Base-by-base conservation (phyloP, 1,140 invertebrate genomes). In the Stenopsyche tienmushanensis region DNA sequence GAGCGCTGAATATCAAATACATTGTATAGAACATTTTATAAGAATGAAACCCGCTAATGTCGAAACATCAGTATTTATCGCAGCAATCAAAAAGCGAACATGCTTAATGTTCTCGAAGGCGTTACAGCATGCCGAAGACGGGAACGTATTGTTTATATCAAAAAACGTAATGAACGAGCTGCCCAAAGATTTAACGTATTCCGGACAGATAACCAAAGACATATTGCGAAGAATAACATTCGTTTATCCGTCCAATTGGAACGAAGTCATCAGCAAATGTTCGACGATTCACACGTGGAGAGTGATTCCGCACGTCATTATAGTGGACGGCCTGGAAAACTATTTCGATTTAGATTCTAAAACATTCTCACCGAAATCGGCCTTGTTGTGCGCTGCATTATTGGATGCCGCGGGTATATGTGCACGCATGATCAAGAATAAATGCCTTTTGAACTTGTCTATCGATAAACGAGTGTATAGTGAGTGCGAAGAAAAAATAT, bases 201-300 rank as follows among this genome's bases (percentile, higher is more conserved):
- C 3, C 44, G 44, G 44, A 13, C 24, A 3, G 50, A 41, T 10
- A 23, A 50, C 53, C 18, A 64, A 64, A 23, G 29, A 64, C 10
- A 55, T 64, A 15, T 55, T 64, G 25, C 26, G 52, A 15, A 64
- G 62, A 45, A 64, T 64, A 54, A 64, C 62, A 15, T 64, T 64
- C 41, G 25, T 20, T 5, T 64, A 64, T 44, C 62, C 62, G 9
- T 10, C 21, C 26, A 55, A 55, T 21, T 64, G 62, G 29, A 44
- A 42, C 15, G 47, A 64, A 26, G 24, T 64, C 17, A 17, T 64
- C 8, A 55, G 49, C 34, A 64, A 64, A 26, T 64, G 26, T 24
- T 55, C n/a, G n/a, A 17, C 20, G 8, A 2, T 64, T 13, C 62
- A 64, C 41, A 64, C 49, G 23, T 64, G 62, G 62, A 54, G 41